phyloP scores from a whole-genome alignment of 2,888 invertebrate species.

The Nemoura dubitans region DNA sequence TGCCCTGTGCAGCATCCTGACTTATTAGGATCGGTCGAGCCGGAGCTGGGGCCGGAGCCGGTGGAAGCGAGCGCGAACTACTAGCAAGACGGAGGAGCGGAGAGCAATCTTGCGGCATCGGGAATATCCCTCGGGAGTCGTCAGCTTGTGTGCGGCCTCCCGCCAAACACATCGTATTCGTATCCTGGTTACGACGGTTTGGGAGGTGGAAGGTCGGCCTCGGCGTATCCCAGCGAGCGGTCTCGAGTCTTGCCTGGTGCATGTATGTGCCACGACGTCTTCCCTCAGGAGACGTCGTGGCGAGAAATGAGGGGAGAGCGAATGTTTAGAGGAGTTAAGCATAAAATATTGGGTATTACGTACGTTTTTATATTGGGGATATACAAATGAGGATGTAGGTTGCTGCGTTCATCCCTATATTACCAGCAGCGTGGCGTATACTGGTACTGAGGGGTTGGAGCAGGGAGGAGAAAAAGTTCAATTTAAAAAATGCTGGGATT shows the following conservation, averaged over 20 bases:
- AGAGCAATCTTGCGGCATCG: slow-evolving; percentile 37
- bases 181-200: background rate
- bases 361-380: background rate
- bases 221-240: background rate
- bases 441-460: background rate
- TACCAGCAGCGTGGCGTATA: background rate
- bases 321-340: slow-evolving; percentile 7
- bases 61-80: slow-evolving; percentile 17
- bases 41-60: too few species aligned
- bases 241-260: background rate
- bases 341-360: slow-evolving; percentile 4
- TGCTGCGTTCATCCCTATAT: background rate
- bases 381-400: slow-evolving; percentile 12
- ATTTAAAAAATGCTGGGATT: background rate
- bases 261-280: background rate
- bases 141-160: slow-evolving; percentile 17
- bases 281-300: background rate
- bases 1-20: background rate
- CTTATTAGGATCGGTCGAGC: slow-evolving; percentile 41
- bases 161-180: slow-evolving; percentile 19
- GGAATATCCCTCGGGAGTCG: background rate
- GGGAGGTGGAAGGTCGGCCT: background rate
- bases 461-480: background rate
- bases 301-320: background rate
- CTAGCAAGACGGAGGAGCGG: background rate